Evolutionary conservation across 2,888 invertebrate species (phyloP), one percentile per base, ranked within the genome.

Genomic region (Meghimatium bilineatum): DNA sequence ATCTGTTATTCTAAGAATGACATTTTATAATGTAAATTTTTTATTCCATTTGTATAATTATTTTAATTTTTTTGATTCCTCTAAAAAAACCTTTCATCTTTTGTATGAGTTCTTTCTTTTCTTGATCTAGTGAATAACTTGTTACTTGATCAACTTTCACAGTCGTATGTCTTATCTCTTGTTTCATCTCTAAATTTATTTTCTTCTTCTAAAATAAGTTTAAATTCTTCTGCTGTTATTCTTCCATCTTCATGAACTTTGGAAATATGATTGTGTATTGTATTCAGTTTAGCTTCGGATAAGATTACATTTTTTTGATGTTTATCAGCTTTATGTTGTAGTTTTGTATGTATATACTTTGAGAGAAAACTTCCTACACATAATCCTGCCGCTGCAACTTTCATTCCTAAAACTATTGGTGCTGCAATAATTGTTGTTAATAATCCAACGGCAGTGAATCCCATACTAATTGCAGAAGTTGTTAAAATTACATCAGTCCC

Each of bases 321-420:
- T 71, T 71, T 74, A 32, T 74, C 74, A 32, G 74, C 74, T 52
- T 74, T 74, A 20, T 74, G 74, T 74, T 74, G 74, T 52, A 74
- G 32, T 74, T 74, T 74, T 74, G 52, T 74, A 74, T 74, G n/a
- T n/a, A n/a, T n/a, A n/a, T n/a, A n/a, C n/a, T n/a, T n/a, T n/a
- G n/a, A n/a, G n/a, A n/a, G n/a, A n/a, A n/a, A n/a, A n/a, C n/a
- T n/a, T n/a, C n/a, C n/a, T n/a, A n/a, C n/a, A n/a, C n/a, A n/a
- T n/a, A n/a, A n/a, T n/a, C n/a, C n/a, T n/a, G n/a, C n/a, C n/a
- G n/a, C n/a, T n/a, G n/a, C n/a, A n/a, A n/a, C n/a, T n/a, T n/a
- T n/a, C n/a, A n/a, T n/a, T n/a, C n/a, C n/a, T n/a, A n/a, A n/a
- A n/a, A n/a, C n/a, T n/a, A n/a, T n/a, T n/a, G n/a, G n/a, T n/a